These are phyloP conservation scores for Drosophila barbarae DNA, from an alignment of 2,888 invertebrate species.

Conservation along the genomic window DNA sequence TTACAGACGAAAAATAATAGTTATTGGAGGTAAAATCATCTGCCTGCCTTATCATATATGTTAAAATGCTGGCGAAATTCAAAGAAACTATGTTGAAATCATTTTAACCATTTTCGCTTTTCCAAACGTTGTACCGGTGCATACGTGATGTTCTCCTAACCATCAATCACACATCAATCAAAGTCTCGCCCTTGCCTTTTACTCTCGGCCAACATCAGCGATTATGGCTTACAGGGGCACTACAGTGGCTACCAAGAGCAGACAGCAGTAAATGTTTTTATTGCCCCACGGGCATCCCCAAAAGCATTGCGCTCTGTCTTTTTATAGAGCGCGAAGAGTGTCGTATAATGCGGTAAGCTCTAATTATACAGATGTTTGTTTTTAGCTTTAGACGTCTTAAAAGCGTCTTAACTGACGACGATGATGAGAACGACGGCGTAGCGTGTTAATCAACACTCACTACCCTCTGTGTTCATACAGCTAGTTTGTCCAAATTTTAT, in stretches of 20 bases:
- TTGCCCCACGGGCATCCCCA: constrained; percentile 1
- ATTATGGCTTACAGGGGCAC: constrained; percentile 13
- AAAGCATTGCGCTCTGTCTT: neutral
- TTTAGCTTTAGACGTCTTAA: constrained; percentile 27
- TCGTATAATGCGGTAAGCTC: constrained; percentile 29
- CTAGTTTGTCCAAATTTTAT: neutral
- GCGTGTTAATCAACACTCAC: constrained; percentile 24
- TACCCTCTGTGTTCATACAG: neutral
- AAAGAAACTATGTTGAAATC: neutral
- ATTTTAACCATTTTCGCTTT: neutral
- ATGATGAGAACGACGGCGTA: constrained; percentile 3
- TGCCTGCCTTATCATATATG: no score
- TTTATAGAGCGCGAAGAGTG: constrained; percentile 25
- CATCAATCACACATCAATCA: constrained; percentile 40
- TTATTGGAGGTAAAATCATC: no score
- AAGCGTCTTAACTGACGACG: constrained; percentile 8
- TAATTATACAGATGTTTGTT: constrained; percentile 41
- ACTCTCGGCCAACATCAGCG: constrained; percentile 6
- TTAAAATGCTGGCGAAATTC: constrained; percentile 6
- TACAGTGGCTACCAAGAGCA: constrained; percentile 16
- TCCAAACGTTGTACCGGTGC: constrained; percentile 12
- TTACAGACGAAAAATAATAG: no score
- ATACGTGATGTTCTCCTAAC: constrained; percentile 26
- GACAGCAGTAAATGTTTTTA: constrained; percentile 16
- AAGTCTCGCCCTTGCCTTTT: constrained; percentile 18